phyloP scores from a whole-genome alignment of 2,113 vertebrate species.

The Pionites leucogaster region DNA sequence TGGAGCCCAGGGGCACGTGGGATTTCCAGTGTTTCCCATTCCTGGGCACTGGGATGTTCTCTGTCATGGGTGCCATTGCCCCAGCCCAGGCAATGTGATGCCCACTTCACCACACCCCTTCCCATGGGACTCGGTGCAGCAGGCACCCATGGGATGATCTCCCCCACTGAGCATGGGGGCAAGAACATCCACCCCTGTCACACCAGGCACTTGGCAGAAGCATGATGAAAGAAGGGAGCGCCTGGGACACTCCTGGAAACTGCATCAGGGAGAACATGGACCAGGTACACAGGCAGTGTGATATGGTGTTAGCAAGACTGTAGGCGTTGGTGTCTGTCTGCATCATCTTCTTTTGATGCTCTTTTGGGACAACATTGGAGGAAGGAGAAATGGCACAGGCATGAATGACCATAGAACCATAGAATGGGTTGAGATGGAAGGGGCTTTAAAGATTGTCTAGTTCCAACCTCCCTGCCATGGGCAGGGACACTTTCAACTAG shows the following conservation, averaged over 20 bases:
- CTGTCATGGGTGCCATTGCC: neutral
- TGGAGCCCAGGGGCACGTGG: fast-evolving
- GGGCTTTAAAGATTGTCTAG: neutral
- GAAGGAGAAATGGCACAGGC: neutral
- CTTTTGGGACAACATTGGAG: neutral
- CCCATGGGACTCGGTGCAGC: neutral
- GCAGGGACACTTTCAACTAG: neutral
- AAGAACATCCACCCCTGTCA: fast-evolving
- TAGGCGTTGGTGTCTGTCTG: neutral
- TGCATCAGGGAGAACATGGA: neutral
- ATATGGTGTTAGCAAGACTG: neutral
- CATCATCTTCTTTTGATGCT: neutral
- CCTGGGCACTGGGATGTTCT: neutral
- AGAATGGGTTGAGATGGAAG: neutral
- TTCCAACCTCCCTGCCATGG: neutral
- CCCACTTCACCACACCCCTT: neutral
- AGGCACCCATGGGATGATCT: too few relatives aligned
- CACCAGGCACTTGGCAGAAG: neutral
- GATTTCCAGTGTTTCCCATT: neutral
- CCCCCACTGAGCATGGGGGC: fast-evolving
- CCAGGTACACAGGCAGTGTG: fast-evolving
- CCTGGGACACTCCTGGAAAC: neutral
- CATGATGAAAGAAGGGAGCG: neutral
- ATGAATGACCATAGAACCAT: neutral
- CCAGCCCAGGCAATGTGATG: fast-evolving